These are phyloP conservation scores for Caenorhabditis sp. DNA, from an alignment of 2,888 invertebrate genomes.

Conservation along the genomic window DNA sequence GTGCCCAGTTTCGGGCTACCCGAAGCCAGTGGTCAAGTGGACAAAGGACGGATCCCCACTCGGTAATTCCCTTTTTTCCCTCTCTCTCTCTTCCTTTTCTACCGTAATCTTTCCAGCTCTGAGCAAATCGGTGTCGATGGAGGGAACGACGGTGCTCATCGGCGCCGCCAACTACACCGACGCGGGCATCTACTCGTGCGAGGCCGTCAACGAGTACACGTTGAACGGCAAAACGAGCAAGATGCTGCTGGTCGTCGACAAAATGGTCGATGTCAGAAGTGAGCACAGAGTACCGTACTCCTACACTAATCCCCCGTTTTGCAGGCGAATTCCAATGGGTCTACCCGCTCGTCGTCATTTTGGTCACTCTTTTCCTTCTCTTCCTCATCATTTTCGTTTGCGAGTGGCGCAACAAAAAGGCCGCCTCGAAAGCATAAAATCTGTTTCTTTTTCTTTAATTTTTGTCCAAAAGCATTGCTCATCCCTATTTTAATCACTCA, in stretches of 20 bases:
- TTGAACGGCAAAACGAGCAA: conserved; percentile 49
- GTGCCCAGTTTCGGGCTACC: conserved; percentile 58
- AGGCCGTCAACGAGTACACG: conserved; percentile 62
- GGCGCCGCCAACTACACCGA: conserved; percentile 52
- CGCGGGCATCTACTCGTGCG: conserved; percentile 67
- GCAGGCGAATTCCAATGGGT: conserved; percentile 70
- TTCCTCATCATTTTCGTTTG: conserved; percentile 68
- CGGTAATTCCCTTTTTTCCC: conserved; percentile 15
- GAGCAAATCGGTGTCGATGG: conserved; percentile 39
- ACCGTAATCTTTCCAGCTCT: conserved; percentile 62
- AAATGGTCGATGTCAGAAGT: conserved; percentile 67
- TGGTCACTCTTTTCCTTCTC: conserved; percentile 62
- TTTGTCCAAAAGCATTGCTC: conserved; percentile 6
- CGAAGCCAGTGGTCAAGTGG: conserved; percentile 60
- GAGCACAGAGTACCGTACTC: conserved; percentile 5
- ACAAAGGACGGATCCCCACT: conserved; percentile 57
- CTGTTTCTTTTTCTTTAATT: no score
- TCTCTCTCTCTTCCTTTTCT: not conserved
- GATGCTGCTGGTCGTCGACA: conserved; percentile 60
- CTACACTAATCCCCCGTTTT: not conserved
- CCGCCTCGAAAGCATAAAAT: conserved; percentile 22
- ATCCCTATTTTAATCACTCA: conserved; percentile 18
- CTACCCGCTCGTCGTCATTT: conserved; percentile 67
- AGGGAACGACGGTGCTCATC: conserved; percentile 56
- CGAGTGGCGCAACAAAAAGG: conserved; percentile 67